Evolutionary conservation across 2,113 vertebrate genomes (phyloP).

Genomic region (Promerops cafer): DNA sequence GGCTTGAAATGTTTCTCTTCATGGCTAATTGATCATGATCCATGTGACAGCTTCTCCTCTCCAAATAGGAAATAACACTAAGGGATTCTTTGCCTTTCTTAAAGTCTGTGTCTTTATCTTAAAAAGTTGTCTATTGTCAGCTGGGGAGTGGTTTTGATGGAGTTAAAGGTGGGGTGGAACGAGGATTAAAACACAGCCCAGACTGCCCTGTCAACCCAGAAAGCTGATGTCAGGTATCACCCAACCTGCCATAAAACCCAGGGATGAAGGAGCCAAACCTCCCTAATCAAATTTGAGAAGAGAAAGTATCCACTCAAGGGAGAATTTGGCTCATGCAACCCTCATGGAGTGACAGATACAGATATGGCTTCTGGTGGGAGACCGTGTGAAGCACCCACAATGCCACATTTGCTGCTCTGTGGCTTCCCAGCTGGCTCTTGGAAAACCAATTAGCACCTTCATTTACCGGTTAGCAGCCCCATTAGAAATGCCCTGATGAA

Average conservation of each 20-base stretch:
- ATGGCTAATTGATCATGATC: not conserved
- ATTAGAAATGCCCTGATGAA: not conserved
- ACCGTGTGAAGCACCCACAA: not conserved
- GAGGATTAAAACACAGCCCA: not conserved
- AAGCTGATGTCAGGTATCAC: not conserved
- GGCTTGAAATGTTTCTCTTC: slow-evolving; percentile 19
- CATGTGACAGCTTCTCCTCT: not conserved
- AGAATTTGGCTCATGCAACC: not conserved
- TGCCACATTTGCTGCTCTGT: accelerated
- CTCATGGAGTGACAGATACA: not conserved
- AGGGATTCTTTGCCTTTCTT: not conserved
- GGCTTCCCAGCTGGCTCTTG: not conserved
- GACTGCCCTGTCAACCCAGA: not conserved
- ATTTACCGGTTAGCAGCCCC: not conserved
- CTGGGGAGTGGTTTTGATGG: not conserved
- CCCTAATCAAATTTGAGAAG: not conserved
- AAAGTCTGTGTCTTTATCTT: not conserved
- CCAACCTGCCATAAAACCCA: not conserved
- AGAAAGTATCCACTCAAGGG: not conserved
- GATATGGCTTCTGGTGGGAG: not conserved
- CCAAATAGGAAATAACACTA: not conserved
- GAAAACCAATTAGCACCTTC: not conserved
- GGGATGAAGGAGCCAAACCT: not conserved
- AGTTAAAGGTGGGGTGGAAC: not conserved
- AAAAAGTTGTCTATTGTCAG: not conserved